Conservation (phyloP, 2,113 vertebrate species). For the Rhynchomys soricoides region DNA sequence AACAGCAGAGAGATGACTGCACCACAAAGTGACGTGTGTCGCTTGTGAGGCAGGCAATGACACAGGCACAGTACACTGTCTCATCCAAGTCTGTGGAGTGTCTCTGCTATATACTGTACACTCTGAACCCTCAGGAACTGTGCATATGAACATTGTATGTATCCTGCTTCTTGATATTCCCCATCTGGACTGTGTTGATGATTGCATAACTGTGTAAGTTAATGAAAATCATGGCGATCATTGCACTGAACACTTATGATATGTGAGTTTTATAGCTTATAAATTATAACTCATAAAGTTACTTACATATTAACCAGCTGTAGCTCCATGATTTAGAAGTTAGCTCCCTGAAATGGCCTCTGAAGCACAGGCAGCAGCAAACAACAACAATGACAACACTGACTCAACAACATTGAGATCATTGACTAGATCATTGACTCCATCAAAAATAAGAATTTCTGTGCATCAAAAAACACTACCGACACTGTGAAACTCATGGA, state of each 20-base stretch:
- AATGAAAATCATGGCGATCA: background rate
- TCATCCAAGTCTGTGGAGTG: background rate
- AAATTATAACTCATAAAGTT: background rate
- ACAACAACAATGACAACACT: background rate
- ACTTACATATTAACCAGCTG: background rate
- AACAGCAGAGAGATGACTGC: background rate
- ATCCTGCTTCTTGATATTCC: background rate
- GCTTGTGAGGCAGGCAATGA: conserved; percentile 7
- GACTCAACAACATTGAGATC: background rate
- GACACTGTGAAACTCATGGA: background rate
- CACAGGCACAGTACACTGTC: background rate
- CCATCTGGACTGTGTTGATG: background rate
- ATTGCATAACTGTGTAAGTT: background rate
- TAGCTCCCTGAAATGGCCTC: background rate
- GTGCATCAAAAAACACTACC: background rate
- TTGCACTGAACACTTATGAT: background rate
- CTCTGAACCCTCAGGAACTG: background rate
- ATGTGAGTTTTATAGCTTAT: conserved; percentile 13
- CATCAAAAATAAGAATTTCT: conserved; percentile 23
- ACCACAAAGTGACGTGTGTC: conserved; percentile 18
- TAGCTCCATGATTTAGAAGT: conserved; percentile 37
- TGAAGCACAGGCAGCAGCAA: background rate
- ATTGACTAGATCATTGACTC: background rate
- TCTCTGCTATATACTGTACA: background rate
- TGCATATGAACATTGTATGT: background rate